Evolutionary conservation across 2,888 invertebrate species (phyloP).

Genomic region (Gastrophysa polygoni): DNA sequence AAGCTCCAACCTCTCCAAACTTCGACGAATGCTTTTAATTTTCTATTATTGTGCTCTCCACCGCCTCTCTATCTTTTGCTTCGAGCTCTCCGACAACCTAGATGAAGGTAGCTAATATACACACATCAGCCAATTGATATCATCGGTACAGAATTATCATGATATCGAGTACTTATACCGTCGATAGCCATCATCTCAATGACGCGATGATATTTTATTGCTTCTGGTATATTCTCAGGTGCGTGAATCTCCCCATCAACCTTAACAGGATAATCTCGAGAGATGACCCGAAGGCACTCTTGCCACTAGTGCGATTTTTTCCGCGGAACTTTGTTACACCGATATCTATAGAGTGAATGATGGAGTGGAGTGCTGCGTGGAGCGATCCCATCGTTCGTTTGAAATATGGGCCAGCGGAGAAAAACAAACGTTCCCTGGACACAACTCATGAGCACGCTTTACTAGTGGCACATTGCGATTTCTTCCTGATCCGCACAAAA

Average conservation of each 20-base stretch:
- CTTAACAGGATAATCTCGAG: no score
- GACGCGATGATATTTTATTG: no score
- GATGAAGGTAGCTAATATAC: constrained; percentile 19
- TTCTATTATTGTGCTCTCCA: constrained; percentile 33
- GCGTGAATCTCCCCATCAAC: no score
- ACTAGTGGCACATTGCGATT: constrained; percentile 50
- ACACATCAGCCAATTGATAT: constrained; percentile 12
- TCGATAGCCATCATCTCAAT: no score
- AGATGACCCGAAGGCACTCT: no score
- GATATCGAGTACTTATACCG: no score
- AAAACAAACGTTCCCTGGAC: constrained; percentile 54
- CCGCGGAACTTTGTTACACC: constrained; percentile 52
- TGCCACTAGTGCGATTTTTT: no score
- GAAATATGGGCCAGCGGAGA: constrained; percentile 52
- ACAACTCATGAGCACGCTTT: constrained; percentile 54
- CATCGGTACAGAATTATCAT: no score
- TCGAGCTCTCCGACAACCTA: constrained; percentile 16
- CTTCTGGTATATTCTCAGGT: no score
- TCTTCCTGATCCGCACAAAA: constrained; percentile 49
- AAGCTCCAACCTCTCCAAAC: constrained; percentile 38
- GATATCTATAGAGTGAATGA: constrained; percentile 50
- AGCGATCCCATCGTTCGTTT: constrained; percentile 52
- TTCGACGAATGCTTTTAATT: constrained; percentile 40
- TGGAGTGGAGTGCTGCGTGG: constrained; percentile 53
- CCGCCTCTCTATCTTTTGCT: constrained; percentile 28